Percentiles rank a stretch among this genome's conserved stretches.
phyloP scores from a whole-genome alignment of 1,140 invertebrate genomes.

The Berghia stephanieae region DNA sequence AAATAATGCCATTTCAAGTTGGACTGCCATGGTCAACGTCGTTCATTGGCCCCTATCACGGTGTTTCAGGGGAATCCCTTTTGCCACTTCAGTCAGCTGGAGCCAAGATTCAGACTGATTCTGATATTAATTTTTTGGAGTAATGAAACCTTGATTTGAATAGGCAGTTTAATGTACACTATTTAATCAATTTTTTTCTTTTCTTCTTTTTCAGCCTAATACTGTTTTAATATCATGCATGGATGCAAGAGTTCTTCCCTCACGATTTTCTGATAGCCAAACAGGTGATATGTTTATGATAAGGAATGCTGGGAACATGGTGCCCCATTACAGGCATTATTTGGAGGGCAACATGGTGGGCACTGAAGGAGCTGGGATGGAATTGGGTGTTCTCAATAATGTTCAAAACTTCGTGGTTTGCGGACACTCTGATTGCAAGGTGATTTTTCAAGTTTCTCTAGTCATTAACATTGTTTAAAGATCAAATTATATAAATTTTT shows the following conservation, averaged over 20 bases:
- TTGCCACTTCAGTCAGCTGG: too few relatives aligned
- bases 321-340: slow-evolving; percentile 50
- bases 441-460: slow-evolving; percentile 48
- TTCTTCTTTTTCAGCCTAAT: slow-evolving; percentile 77
- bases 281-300: slow-evolving; percentile 98
- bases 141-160: too few relatives aligned
- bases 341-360: slow-evolving; percentile 66
- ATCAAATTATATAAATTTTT: neutral
- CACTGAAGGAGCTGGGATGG: slow-evolving; percentile 93
- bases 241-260: slow-evolving; percentile 95
- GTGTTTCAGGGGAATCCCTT: too few relatives aligned
- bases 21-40: too few relatives aligned
- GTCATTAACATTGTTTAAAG: neutral
- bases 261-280: slow-evolving; percentile 92
- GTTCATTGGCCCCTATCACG: too few relatives aligned
- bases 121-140: too few relatives aligned
- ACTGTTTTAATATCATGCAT: slow-evolving; percentile 97
- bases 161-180: too few relatives aligned
- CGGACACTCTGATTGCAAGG: slow-evolving; percentile 96
- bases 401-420: slow-evolving; percentile 94
- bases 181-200: neutral
- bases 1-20: too few relatives aligned
- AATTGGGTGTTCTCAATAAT: slow-evolving; percentile 90
- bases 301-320: slow-evolving; percentile 83
- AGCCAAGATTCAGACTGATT: too few relatives aligned